A percentile compares a stretch with the other conserved stretches of the same genome.
phyloP scores from a whole-genome alignment of 2,113 vertebrate species.

The Cyphomyrus discorhynchus region DNA sequence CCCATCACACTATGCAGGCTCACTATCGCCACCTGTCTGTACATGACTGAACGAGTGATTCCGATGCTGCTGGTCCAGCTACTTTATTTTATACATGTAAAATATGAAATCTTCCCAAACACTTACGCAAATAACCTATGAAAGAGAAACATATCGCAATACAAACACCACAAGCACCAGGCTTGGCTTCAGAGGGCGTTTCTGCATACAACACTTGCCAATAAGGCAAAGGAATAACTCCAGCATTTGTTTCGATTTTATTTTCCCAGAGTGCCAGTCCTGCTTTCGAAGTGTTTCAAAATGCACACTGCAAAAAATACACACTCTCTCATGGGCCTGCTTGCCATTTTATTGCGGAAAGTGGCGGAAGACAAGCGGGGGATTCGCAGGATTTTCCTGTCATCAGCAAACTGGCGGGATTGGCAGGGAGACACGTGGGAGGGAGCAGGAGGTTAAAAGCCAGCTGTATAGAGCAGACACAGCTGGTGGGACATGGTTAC shows the following conservation, averaged over 20 bases:
- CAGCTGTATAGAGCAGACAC: neutral
- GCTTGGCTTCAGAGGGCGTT: neutral
- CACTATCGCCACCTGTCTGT: neutral
- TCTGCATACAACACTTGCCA: neutral
- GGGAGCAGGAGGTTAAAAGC: neutral
- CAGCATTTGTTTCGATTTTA: neutral
- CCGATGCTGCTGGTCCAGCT: neutral
- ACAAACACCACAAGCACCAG: neutral
- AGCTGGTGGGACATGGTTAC: neutral
- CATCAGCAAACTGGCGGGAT: neutral
- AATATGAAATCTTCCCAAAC: neutral
- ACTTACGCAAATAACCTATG: neutral
- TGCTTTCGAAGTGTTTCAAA: neutral
- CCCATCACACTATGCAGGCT: neutral
- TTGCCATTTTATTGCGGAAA: neutral
- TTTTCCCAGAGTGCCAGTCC: neutral
- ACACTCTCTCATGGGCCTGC: neutral
- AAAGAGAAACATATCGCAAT: neutral
- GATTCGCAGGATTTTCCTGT: neutral
- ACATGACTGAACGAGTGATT: neutral
- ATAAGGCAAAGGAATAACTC: neutral
- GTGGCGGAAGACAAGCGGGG: neutral
- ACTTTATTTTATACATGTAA: neutral
- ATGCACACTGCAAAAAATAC: neutral
- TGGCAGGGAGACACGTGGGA: neutral